Evolutionary conservation across 2,797 vertebrate genomes (phyloP), one percentile per base, ranked within the genome.

Genomic region (Sebastolobus alascanus): DNA sequence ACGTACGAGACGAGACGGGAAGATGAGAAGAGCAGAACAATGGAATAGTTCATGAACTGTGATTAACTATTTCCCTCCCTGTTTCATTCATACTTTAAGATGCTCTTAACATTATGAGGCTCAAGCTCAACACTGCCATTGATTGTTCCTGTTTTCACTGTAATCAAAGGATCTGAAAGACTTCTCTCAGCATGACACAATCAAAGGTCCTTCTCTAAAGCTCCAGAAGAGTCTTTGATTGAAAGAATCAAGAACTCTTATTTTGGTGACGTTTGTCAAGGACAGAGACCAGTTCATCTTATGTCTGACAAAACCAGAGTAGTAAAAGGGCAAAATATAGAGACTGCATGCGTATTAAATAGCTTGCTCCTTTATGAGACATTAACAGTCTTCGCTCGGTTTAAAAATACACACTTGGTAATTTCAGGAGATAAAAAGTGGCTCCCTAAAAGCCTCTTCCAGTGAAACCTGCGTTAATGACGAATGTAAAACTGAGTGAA

Each of bases 391-490:
- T 61, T 76, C 2, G 35, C 64, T 55, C 14, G 46, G 5, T 85
- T 87, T 83, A 74, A 82, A 84, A 75, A 81, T 70, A 22, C 20
- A 73, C 56, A 40, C 79, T 38, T 70, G 22, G 71, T 73, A 29
- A 71, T 85, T 78, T 77, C 46, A 67, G 66, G 63, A 55, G 33
- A 68, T 78, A 79, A 80, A 83, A 85, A 90, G 77, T 86, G 76
- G 58, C 68, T 79, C n/a, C 40, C 84, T 90, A 84, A 93, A 90
- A 90, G 84, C 87, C 71, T 87, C 73, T 50, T 68, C 10, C 63
- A 43, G 64, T 38, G 80, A 90, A 55, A 75, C 75, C 79, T 22
- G 20, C 27, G 37, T 82, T 88, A 79, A 83, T 73, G 72, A 67
- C 54, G 29, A 87, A 72, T 82, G 79, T 83, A 83, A 90, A 84